These are phyloP conservation scores for Romanogobio albipinnatus DNA, from an alignment of 2,113 vertebrate species.

Conservation along the genomic window DNA sequence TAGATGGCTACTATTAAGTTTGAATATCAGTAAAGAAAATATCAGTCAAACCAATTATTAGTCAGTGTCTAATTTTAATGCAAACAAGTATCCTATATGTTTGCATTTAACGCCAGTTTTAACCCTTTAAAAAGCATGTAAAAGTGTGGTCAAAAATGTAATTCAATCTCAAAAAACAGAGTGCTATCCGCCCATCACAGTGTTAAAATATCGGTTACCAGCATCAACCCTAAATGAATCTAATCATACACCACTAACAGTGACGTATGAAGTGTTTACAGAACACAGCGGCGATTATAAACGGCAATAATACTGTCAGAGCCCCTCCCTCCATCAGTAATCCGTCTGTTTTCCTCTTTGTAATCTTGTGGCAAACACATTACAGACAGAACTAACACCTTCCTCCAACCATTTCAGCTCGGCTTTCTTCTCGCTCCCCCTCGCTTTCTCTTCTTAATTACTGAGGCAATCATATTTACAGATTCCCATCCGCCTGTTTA, in stretches of 20 bases:
- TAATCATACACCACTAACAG: constrained; percentile 22
- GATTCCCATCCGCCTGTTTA: constrained; percentile 63
- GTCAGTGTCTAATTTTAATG: background rate
- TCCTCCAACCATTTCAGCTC: constrained; percentile 61
- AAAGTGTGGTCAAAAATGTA: background rate
- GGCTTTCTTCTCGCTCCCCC: constrained; percentile 55
- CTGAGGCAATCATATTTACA: constrained; percentile 71
- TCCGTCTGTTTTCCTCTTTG: constrained; percentile 66
- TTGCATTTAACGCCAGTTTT: background rate
- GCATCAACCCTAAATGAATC: background rate
- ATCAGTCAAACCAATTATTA: background rate
- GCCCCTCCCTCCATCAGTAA: constrained; percentile 33
- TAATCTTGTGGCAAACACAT: constrained; percentile 67
- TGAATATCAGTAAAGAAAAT: background rate
- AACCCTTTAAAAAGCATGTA: background rate
- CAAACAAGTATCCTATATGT: background rate
- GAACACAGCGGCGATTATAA: background rate
- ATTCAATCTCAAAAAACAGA: background rate
- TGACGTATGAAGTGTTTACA: background rate
- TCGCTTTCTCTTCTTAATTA: constrained; percentile 71
- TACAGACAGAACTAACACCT: constrained; percentile 70
- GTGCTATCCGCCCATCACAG: background rate
- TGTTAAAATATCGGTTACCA: background rate
- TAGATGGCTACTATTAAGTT: background rate
- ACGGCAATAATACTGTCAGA: background rate